Percentiles rank a stretch among this genome's conserved stretches.
These are phyloP conservation scores for Bombus sibiricus DNA, from an alignment of 1,140 invertebrate species.

Conservation along the genomic window DNA sequence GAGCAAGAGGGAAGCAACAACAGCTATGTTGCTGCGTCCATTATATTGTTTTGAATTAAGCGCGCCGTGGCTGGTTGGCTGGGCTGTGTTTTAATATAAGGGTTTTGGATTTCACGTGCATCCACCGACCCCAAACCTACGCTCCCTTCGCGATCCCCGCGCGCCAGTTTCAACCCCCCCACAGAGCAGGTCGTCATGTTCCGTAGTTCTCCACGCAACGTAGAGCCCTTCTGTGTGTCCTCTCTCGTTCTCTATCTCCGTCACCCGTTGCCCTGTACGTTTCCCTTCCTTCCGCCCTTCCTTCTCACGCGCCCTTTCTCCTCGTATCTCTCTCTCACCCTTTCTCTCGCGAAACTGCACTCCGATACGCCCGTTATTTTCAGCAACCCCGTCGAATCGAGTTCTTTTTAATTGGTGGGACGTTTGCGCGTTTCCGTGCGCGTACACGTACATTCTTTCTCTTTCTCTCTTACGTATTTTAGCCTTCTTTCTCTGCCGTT, in stretches of 20 bases:
- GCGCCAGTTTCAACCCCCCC: not conserved
- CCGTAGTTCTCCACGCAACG: constrained; percentile 26
- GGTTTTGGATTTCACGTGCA: constrained; percentile 76
- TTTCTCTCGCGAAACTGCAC: constrained; percentile 66
- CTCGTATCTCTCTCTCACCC: constrained; percentile 5
- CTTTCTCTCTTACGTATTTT: not conserved
- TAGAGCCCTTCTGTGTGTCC: not conserved
- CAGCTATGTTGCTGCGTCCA: constrained; percentile 68
- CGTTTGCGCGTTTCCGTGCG: constrained; percentile 56
- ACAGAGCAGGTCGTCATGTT: constrained; percentile 37
- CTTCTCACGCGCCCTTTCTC: not conserved
- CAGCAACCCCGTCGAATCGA: constrained; percentile 72
- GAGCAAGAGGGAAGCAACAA: constrained; percentile 45
- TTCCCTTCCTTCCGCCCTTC: constrained; percentile 14
- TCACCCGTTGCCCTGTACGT: constrained; percentile 6
- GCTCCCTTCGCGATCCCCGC: constrained; percentile 30
- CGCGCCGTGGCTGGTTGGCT: constrained; percentile 60
- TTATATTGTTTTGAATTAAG: constrained; percentile 78
- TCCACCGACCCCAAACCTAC: constrained; percentile 58
- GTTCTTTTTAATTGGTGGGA: constrained; percentile 76
- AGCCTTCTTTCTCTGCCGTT: not conserved
- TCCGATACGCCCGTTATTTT: constrained; percentile 76
- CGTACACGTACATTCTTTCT: constrained; percentile 6
- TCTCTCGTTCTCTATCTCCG: constrained; percentile 4
- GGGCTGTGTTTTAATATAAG: constrained; percentile 74